phyloP scores from a whole-genome alignment of 2,113 vertebrate genomes.

The Chionis minor region DNA sequence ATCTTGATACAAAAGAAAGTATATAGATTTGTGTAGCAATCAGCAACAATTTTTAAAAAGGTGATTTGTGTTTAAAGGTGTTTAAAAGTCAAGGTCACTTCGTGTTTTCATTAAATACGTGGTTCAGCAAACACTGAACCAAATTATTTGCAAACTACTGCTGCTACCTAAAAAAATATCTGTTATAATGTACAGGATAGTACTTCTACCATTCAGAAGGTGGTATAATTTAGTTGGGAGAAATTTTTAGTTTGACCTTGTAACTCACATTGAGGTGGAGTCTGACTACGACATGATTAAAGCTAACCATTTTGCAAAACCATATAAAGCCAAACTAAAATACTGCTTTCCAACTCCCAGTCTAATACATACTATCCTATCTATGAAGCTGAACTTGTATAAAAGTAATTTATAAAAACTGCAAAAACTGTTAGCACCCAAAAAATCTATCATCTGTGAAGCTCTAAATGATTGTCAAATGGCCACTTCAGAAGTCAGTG shows the following conservation, averaged over 20 bases:
- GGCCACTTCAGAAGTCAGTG: background rate
- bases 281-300: background rate
- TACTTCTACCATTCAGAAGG: background rate
- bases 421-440: conserved; percentile 18
- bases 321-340: background rate
- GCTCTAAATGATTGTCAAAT: conserved; percentile 33
- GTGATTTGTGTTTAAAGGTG: background rate
- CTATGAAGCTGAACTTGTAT: background rate
- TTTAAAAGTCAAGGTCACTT: background rate
- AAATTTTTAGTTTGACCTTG: background rate
- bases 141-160: background rate
- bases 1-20: background rate
- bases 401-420: conserved; percentile 6
- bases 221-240: background rate
- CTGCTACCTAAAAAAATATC: conserved; percentile 17
- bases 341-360: background rate
- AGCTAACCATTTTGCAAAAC: background rate
- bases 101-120: background rate
- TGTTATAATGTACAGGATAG: background rate
- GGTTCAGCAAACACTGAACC: background rate
- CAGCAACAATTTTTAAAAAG: background rate
- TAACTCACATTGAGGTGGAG: background rate
- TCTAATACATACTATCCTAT: background rate
- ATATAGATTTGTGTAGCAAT: background rate
- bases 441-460: background rate